These are phyloP conservation scores for Polymixis lichenea DNA, from an alignment of 2,888 invertebrate genomes.

Conservation along the genomic window DNA sequence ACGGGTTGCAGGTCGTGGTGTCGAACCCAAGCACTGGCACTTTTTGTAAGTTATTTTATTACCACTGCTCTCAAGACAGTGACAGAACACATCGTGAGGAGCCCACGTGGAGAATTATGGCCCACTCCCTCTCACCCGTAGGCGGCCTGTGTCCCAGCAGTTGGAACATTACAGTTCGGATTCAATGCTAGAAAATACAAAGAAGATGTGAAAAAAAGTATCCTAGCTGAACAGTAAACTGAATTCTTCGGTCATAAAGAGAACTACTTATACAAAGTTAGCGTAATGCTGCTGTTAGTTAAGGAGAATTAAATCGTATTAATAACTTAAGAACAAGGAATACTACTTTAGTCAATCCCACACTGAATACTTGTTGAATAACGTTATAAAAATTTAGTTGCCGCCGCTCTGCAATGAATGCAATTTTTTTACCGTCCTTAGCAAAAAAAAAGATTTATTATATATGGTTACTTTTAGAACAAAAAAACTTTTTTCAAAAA, in stretches of 20 bases:
- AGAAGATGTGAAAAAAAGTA: neutral
- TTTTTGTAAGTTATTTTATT: too few species aligned
- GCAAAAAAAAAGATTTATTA: too few species aligned
- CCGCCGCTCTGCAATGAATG: neutral
- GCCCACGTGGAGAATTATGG: too few species aligned
- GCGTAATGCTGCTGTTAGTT: neutral
- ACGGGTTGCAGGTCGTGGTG: too few species aligned
- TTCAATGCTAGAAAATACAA: neutral
- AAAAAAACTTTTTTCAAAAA: too few species aligned
- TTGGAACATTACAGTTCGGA: neutral
- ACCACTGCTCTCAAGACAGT: too few species aligned
- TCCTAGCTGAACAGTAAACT: neutral
- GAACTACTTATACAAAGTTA: too few species aligned
- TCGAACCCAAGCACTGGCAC: too few species aligned
- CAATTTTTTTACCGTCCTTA: neutral
- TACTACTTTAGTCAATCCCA: slow-evolving; percentile 1
- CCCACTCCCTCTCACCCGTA: too few species aligned
- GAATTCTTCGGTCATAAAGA: neutral
- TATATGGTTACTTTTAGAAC: too few species aligned
- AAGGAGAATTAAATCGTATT: neutral
- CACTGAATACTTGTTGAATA: neutral
- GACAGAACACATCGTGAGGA: too few species aligned
- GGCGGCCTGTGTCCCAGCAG: too few species aligned
- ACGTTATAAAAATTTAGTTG: neutral
- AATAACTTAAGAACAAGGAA: slow-evolving; percentile 2